Conservation (phyloP, 2,113 vertebrate genomes). For the Nothoprocta pentlandii region DNA sequence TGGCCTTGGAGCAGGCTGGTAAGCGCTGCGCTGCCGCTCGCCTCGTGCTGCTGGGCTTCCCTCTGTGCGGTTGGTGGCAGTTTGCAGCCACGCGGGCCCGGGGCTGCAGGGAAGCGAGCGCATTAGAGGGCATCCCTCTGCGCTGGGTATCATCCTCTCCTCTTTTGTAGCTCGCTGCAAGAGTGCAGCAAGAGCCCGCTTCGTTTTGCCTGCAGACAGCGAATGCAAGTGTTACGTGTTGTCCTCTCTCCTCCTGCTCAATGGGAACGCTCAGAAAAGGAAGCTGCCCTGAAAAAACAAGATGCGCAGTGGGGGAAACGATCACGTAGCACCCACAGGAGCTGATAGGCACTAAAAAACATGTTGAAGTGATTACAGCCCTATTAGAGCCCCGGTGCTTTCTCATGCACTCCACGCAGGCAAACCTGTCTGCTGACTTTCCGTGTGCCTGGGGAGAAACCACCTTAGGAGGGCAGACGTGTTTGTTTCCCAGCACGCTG, state of each 20-base stretch:
- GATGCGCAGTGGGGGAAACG: no score
- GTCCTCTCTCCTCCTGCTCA: rapidly evolving
- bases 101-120: background rate
- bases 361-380: rapidly evolving
- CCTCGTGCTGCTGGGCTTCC: background rate
- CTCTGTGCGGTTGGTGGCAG: background rate
- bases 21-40: background rate
- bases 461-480: rapidly evolving
- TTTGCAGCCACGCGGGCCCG: rapidly evolving
- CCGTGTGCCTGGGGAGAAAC: background rate
- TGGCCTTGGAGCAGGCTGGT: slow-evolving; percentile 96
- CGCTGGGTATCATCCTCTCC: background rate
- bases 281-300: no score
- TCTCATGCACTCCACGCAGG: rapidly evolving
- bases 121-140: rapidly evolving
- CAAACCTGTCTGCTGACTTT: background rate
- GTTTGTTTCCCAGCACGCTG: rapidly evolving
- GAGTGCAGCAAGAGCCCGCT: background rate
- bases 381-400: rapidly evolving
- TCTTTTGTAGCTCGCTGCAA: background rate
- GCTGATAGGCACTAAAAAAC: rapidly evolving
- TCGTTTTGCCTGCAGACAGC: background rate
- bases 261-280: background rate
- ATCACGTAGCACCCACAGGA: rapidly evolving
- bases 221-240: rapidly evolving